These are phyloP conservation scores for Cyclophora albipunctata DNA, from an alignment of 2,888 invertebrate genomes.

Conservation along the genomic window DNA sequence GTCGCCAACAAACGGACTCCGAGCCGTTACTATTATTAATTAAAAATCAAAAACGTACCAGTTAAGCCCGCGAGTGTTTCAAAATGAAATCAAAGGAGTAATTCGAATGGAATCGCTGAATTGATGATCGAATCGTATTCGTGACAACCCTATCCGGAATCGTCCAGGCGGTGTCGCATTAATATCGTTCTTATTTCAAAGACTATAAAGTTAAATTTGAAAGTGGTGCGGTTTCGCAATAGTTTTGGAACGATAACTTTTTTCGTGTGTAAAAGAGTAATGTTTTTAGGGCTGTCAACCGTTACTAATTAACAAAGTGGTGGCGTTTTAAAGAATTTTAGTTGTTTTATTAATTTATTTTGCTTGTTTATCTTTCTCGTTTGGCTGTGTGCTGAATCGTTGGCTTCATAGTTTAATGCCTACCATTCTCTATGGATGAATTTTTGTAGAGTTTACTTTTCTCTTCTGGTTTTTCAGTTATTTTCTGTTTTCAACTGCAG, in stretches of 20 bases:
- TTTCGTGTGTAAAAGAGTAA: constrained; percentile 19
- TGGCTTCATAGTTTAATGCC: too few species aligned
- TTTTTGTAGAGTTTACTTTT: too few species aligned
- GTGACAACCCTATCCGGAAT: constrained; percentile 6
- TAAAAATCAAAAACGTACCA: constrained; percentile 56
- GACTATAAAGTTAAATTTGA: neutral
- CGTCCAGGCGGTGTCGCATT: constrained; percentile 8
- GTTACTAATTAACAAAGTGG: constrained; percentile 23
- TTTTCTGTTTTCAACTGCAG: too few species aligned
- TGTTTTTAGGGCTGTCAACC: constrained; percentile 22
- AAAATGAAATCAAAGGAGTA: constrained; percentile 61
- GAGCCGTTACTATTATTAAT: constrained; percentile 56
- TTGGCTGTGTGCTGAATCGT: too few species aligned
- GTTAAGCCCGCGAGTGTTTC: constrained; percentile 48
- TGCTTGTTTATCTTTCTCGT: too few species aligned
- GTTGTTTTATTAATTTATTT: constrained; percentile 4
- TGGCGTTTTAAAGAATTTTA: constrained; percentile 11
- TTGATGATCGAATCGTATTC: constrained; percentile 28
- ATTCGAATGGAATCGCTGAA: constrained; percentile 53
- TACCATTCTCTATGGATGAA: too few species aligned
- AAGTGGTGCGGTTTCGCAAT: neutral
- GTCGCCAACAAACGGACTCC: constrained; percentile 34
- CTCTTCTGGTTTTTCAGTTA: too few species aligned
- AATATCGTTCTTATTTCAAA: too few species aligned
- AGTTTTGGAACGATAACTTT: too few species aligned